A percentile compares a stretch with the other conserved stretches of the same genome.
Conservation (phyloP, 2,113 vertebrate genomes). For the Cololabis saira region DNA sequence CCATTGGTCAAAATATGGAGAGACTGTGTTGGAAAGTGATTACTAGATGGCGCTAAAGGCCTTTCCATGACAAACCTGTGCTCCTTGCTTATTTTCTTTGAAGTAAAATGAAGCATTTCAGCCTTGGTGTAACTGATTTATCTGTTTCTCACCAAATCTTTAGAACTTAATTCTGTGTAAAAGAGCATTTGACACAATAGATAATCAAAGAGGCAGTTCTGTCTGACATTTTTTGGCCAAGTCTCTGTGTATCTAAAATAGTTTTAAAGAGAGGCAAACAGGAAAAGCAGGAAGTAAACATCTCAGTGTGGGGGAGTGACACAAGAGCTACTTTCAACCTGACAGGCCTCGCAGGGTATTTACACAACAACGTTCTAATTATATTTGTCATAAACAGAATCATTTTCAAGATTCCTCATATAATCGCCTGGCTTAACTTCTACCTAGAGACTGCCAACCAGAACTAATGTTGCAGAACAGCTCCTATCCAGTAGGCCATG, state of each 20-base stretch:
- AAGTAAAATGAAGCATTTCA: not conserved
- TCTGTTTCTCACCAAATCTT: not conserved
- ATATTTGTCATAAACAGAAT: not conserved
- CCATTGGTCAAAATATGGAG: too few species aligned
- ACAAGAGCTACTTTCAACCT: conserved; percentile 10
- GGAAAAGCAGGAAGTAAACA: conserved; percentile 35
- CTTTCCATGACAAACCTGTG: not conserved
- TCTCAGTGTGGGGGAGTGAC: not conserved
- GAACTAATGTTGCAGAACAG: not conserved
- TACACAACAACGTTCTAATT: conserved; percentile 9
- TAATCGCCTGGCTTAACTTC: not conserved
- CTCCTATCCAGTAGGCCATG: not conserved
- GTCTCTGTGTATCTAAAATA: not conserved
- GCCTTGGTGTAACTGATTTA: not conserved
- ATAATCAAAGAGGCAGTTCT: too few species aligned
- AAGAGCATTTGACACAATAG: too few species aligned
- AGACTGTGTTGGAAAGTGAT: not conserved
- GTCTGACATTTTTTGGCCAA: too few species aligned
- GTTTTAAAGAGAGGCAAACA: not conserved
- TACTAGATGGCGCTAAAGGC: conserved; percentile 24
- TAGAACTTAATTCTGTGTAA: not conserved
- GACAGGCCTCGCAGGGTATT: not conserved
- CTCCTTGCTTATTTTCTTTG: not conserved
- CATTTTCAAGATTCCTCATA: not conserved
- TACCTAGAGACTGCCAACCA: not conserved